phyloP scores from a whole-genome alignment of 2,888 invertebrate genomes.

The Dryobota labecula region DNA sequence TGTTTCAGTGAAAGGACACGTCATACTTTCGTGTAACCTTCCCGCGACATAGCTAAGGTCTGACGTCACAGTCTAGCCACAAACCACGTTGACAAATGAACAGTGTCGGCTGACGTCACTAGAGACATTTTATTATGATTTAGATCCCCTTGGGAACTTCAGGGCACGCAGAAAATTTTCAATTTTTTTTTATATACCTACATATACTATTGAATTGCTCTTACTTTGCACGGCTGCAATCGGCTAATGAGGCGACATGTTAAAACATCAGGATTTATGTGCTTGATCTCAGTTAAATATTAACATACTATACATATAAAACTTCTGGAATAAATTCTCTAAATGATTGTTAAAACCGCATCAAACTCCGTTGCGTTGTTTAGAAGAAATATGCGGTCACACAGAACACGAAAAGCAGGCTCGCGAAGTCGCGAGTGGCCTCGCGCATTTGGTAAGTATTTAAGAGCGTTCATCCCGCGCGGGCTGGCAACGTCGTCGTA shows the following conservation, averaged over 20 bases:
- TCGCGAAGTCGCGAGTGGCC: too few relatives aligned
- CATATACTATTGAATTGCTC: not conserved
- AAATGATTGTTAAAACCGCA: too few relatives aligned
- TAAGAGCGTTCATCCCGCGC: too few relatives aligned
- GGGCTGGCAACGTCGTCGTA: too few relatives aligned
- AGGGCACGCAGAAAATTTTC: not conserved
- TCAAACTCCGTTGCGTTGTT: too few relatives aligned
- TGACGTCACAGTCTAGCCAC: conserved; percentile 52
- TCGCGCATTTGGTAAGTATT: too few relatives aligned
- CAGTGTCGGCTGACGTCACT: conserved; percentile 20
- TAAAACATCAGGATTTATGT: not conserved
- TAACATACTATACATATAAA: too few relatives aligned
- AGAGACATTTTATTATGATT: conserved; percentile 9
- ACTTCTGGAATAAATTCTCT: too few relatives aligned
- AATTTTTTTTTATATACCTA: too few relatives aligned
- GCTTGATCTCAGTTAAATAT: not conserved
- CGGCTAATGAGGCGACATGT: not conserved
- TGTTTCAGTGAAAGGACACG: conserved; percentile 35
- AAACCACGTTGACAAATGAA: conserved; percentile 50
- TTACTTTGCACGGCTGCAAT: not conserved
- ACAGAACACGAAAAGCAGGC: too few relatives aligned
- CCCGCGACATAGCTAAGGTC: conserved; percentile 15
- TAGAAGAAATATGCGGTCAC: too few relatives aligned
- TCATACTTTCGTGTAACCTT: conserved; percentile 44
- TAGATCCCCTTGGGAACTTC: not conserved